Evolutionary conservation across 2,888 invertebrate genomes (phyloP).

Genomic region (Stramonita haemastoma): DNA sequence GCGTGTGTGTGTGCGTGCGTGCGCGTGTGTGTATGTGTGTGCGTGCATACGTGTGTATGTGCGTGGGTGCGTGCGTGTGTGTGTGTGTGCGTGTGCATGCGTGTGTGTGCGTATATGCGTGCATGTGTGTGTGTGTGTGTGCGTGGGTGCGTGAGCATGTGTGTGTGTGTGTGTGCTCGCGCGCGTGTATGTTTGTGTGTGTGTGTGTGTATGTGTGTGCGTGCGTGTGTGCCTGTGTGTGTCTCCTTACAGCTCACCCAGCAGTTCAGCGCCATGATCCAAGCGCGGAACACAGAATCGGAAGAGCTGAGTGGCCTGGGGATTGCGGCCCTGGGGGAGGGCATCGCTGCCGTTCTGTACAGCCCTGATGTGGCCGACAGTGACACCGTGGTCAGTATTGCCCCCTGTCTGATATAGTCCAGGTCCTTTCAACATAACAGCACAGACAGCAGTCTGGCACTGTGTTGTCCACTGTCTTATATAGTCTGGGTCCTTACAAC

Average conservation of each 20-base stretch:
- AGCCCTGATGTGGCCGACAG: background rate
- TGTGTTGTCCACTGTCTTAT: no score
- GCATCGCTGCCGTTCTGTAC: background rate
- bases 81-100: background rate
- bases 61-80: background rate
- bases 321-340: background rate
- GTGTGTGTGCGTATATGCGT: background rate
- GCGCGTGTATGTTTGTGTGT: background rate
- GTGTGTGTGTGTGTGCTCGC: background rate
- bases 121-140: constrained; percentile 17
- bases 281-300: background rate
- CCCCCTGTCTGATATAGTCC: no score
- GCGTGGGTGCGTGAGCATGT: background rate
- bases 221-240: background rate
- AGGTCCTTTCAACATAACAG: background rate
- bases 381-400: background rate
- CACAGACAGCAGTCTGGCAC: no score
- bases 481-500: no score
- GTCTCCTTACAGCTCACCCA: no score
- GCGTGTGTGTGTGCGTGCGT: background rate
- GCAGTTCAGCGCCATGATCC: no score
- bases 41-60: background rate
- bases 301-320: background rate
- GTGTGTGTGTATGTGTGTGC: background rate
- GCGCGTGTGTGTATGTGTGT: background rate